Conservation (phyloP, 2,888 invertebrate genomes). For the Lasioglossum pauxillum region DNA sequence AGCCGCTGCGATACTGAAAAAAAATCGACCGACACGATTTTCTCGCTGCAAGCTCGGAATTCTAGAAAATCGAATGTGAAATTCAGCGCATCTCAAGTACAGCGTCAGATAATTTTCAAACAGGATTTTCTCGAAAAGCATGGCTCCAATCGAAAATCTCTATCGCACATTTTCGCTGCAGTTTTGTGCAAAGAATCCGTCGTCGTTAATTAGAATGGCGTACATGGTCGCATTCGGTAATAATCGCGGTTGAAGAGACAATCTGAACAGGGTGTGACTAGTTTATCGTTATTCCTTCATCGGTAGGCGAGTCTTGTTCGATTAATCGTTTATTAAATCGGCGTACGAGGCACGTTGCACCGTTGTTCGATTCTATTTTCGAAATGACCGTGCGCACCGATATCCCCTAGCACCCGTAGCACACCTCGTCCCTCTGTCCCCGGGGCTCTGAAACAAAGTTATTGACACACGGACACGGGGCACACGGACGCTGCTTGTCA, state of each 20-base stretch:
- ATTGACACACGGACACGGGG: background rate
- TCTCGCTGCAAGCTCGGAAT: too few species aligned
- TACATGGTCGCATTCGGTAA: background rate
- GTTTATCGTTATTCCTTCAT: background rate
- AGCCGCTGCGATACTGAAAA: too few species aligned
- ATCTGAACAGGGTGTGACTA: background rate
- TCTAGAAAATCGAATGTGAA: too few species aligned
- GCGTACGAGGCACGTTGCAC: background rate
- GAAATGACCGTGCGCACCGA: slow-evolving; percentile 1
- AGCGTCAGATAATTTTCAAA: background rate
- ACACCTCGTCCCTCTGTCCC: background rate
- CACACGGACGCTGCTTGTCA: background rate
- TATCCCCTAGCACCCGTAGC: background rate
- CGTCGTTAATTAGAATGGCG: too few species aligned
- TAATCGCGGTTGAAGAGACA: background rate
- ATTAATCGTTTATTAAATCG: slow-evolving; percentile 8
- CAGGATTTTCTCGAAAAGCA: background rate
- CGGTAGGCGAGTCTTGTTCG: background rate
- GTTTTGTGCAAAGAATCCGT: background rate
- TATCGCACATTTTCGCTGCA: too few species aligned
- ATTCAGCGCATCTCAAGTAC: too few species aligned
- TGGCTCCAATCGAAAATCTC: background rate
- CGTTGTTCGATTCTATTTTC: slow-evolving; percentile 10
- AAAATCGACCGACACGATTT: too few species aligned
- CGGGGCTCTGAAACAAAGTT: background rate